Base-by-base conservation (phyloP, 2,888 invertebrate species). In the Aphidoletes aphidimyza region DNA sequence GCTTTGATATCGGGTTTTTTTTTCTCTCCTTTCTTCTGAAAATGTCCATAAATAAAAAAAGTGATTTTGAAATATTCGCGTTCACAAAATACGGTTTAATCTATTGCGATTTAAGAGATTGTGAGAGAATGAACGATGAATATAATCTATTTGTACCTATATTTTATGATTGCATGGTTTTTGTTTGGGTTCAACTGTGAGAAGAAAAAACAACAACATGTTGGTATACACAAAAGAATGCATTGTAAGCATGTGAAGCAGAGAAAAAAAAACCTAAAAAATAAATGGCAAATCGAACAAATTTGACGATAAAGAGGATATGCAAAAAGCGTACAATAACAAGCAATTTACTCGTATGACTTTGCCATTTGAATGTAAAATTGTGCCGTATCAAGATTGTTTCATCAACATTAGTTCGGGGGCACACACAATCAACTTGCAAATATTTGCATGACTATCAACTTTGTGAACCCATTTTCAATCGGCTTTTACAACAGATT, bases 401-500 rank as follows among this genome's bases (percentile, higher is more conserved):
- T 69, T 69, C 69, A 69, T 26, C 14, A 69, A 69, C 34, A 14
- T 1, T 3, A 9, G 30, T 14, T n/a, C n/a, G n/a, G n/a, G n/a
- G n/a, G n/a, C n/a, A n/a, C 30, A 26, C n/a, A 14, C 34, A 17
- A 69, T 30, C 69, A 30, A 30, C 14, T 69, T 69, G 69, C 3
- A 14, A 69, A 34, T 30, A 54, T 54, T 54, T 54, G n/a, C 9
- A 8, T 5, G 69, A 0, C 30, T 30, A 69, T 69, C 34, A 30
- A 14, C 1, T 69, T 34, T 30, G 14, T 5, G 22, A 54, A 54
- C 3, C 54, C 22, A 54, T 54, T 54, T 54, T 47, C 5, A 54
- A 22, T 54, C n/a, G n/a, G n/a, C n/a, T n/a, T n/a, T 54, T 54
- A 5, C n/a, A 54, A 54, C 54, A n/a, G 54, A 54, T 54, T 54